Percentiles rank a stretch among this genome's conserved stretches.
Conservation (phyloP, 2,888 invertebrate genomes). For the Steinernema hermaphroditum region DNA sequence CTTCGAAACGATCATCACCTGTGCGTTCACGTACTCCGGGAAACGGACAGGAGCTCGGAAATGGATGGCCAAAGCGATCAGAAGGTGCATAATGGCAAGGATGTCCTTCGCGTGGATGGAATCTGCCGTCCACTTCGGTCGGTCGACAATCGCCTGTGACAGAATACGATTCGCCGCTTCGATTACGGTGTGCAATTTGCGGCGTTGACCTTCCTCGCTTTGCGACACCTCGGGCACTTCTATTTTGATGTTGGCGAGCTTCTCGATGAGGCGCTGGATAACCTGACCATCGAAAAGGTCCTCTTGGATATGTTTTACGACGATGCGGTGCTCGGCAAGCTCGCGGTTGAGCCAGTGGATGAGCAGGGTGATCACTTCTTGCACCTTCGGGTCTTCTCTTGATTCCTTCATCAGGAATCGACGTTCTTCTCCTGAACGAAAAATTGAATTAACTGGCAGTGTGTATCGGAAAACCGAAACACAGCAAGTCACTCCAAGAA, state of each 20-base stretch:
- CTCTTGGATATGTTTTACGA: conserved; percentile 89
- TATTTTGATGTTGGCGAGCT: conserved; percentile 69
- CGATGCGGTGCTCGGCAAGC: conserved; percentile 89
- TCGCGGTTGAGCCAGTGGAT: conserved; percentile 99
- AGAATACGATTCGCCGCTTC: conserved; percentile 75
- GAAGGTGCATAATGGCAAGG: conserved; percentile 88
- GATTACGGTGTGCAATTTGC: conserved; percentile 76
- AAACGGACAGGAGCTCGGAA: conserved; percentile 92
- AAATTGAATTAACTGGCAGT: no score
- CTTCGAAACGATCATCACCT: conserved; percentile 71
- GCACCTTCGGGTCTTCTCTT: conserved; percentile 78
- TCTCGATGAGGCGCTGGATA: conserved; percentile 74
- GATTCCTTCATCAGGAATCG: conserved; percentile 90
- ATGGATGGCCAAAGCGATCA: conserved; percentile 87
- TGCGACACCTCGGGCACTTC: conserved; percentile 98
- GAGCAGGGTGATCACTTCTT: conserved; percentile 72
- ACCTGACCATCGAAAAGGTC: conserved; percentile 97
- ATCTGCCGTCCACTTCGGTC: conserved; percentile 93
- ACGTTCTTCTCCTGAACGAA: conserved; percentile 80
- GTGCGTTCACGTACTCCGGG: conserved; percentile 92
- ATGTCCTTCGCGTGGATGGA: conserved; percentile 91
- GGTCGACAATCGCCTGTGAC: conserved; percentile 72
- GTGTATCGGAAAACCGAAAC: no score
- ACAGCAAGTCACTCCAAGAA: no score
- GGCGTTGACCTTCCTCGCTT: conserved; percentile 93